A percentile compares a stretch with the other conserved stretches of the same genome.
phyloP scores from a whole-genome alignment of 2,888 invertebrate genomes.

The Rhamphomyia laevipes region DNA sequence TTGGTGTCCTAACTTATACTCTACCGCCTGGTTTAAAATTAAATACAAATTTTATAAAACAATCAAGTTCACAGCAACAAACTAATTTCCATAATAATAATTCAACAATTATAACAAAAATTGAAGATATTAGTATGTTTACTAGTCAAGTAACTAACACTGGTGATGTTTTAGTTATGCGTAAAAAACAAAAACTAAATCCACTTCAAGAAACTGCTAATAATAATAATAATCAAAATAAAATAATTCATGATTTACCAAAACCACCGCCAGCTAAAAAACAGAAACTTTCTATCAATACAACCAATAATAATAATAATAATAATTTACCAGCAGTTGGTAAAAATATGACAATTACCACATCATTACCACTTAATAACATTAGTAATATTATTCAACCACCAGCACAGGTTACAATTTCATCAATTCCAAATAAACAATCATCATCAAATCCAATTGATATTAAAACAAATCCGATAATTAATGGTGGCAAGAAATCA shows the following conservation, averaged over 20 bases:
- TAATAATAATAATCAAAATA: not conserved
- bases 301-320: not conserved
- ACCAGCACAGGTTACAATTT: not conserved
- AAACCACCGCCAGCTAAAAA: conserved; percentile 13
- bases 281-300: conserved; percentile 4
- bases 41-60: conserved; percentile 13
- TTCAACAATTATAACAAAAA: conserved; percentile 25
- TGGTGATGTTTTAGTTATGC: conserved; percentile 15
- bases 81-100: conserved; percentile 11
- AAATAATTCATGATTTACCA: not conserved
- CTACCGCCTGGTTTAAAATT: conserved; percentile 22
- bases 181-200: conserved; percentile 14
- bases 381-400: conserved; percentile 4
- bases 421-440: too few relatives aligned
- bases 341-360: not conserved
- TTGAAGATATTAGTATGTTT: conserved; percentile 35
- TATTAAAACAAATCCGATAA: conserved; percentile 1
- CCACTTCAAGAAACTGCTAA: conserved; percentile 13
- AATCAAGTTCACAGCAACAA: conserved; percentile 2
- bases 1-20: conserved; percentile 30
- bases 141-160: conserved; percentile 20
- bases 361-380: not conserved
- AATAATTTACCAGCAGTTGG: not conserved
- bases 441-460: not conserved
- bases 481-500: conserved; percentile 20